Percentiles rank a stretch among this genome's conserved stretches.
Conservation (phyloP, 37 sponge, comb jelly and placozoan genomes). For the Spongia lamella region DNA sequence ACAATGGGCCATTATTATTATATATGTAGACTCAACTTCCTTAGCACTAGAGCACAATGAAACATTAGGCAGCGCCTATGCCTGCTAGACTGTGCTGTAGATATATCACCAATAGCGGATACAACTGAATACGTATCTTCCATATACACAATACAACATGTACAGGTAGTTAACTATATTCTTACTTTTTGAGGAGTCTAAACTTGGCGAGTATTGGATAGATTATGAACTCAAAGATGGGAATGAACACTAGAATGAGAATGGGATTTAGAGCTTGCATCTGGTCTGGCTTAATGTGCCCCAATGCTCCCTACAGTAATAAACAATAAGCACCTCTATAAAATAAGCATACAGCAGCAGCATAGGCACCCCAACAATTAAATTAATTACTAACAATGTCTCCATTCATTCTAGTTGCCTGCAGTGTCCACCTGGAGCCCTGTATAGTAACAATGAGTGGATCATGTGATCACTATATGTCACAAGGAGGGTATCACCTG, state of each 20-base stretch:
- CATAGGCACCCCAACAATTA: constrained; percentile 1
- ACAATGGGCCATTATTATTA: too few species aligned
- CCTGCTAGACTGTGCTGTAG: background rate
- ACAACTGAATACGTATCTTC: background rate
- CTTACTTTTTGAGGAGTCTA: constrained; percentile 60
- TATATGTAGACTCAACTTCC: too few species aligned
- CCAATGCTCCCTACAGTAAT: background rate
- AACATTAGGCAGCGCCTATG: too few species aligned
- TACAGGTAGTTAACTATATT: background rate
- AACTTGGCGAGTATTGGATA: constrained; percentile 81
- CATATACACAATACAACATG: background rate
- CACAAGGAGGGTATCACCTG: constrained; percentile 44
- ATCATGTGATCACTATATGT: background rate
- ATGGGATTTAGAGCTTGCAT: constrained; percentile 93
- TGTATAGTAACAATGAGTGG: constrained; percentile 26
- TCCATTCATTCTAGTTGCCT: constrained; percentile 90
- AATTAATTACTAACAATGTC: constrained; percentile 46
- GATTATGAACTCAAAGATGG: constrained; percentile 86
- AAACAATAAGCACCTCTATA: too few species aligned
- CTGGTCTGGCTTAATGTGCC: constrained; percentile 82
- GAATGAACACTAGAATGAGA: constrained; percentile 90
- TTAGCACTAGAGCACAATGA: too few species aligned
- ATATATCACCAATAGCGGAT: background rate
- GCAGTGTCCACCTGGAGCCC: constrained; percentile 96
- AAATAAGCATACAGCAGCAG: too few species aligned